Evolutionary conservation across 2,113 vertebrate genomes (phyloP), one percentile per base, ranked within the genome.

Genomic region (Narcine bancroftii): DNA sequence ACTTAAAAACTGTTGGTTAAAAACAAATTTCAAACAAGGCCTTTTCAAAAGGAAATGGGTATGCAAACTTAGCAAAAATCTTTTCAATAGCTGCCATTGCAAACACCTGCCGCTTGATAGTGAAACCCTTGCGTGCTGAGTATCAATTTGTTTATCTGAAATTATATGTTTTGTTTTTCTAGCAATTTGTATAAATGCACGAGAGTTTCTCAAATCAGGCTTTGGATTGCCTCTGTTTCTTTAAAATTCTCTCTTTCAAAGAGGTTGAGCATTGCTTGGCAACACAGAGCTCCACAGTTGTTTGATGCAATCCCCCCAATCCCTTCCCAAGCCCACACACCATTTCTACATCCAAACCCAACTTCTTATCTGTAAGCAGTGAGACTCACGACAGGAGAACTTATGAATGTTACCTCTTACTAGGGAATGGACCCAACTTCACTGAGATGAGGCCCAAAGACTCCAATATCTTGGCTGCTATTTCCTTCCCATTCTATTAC

Each of bases 81-180:
- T 60, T 87, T 87, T 87, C 81, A 87, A 36, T 87, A 21, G 53
- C 81, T 87, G 81, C 81, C 81, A 39, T 36, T 15, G 53, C 81
- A 87, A 87, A 87, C 81, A 87, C 26, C 81, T 87, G 53, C 81
- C 29, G 7, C 56, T 87, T 63, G 81, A 87, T 63, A 87, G 81
- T 39, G 81, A 36, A 87, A 56, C 53, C 53, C n/a, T 87, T 87
- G 81, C 81, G 53, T 87, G 81, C n/a, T 87, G 53, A 33, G 33
- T 60, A 87, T 87, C 81, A 87, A n/a, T 60, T 60, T 87, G 81
- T 87, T 87, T 87, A 63, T 87, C 81, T 60, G 81, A 87, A 60
- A 60, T 36, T 87, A 36, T 50, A 81, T 47, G 11, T 50, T 24
- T 50, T 81, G 77, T 87, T 87, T 87, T 50, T 63, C 53, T 53